These are phyloP conservation scores for Ceratina australensis DNA, from an alignment of 1,140 invertebrate genomes.

Conservation along the genomic window DNA sequence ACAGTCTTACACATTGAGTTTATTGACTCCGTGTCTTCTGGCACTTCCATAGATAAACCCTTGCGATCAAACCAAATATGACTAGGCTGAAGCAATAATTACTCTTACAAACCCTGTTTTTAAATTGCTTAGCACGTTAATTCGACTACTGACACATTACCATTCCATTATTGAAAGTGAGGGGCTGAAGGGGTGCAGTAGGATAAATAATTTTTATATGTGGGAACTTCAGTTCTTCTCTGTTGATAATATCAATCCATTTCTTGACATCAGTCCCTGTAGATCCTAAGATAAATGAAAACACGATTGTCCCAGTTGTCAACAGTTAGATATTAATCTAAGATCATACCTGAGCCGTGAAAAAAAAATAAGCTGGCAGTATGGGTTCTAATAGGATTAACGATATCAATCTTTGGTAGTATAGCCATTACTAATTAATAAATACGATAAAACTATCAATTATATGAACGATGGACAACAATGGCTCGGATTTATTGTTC, in stretches of 20 bases:
- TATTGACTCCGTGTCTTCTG: conserved; percentile 83
- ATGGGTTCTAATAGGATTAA: conserved; percentile 72
- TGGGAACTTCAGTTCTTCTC: conserved; percentile 82
- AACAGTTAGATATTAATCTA: not conserved
- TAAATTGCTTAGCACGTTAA: not conserved
- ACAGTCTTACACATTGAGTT: conserved; percentile 80
- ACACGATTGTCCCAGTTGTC: no score
- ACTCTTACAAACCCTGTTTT: not conserved
- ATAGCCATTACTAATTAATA: conserved; percentile 12
- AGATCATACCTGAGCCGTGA: conserved; percentile 82
- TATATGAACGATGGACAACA: no score
- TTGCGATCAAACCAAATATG: conserved; percentile 81
- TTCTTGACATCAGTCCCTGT: conserved; percentile 82
- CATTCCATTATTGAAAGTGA: conserved; percentile 82
- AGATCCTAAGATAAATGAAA: conserved; percentile 79
- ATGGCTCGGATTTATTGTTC: not conserved
- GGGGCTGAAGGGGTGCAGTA: conserved; percentile 84
- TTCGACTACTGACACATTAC: conserved; percentile 69
- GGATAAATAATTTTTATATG: conserved; percentile 87
- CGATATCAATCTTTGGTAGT: conserved; percentile 59
- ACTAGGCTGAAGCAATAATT: conserved; percentile 70
- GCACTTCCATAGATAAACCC: conserved; percentile 80
- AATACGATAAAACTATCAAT: not conserved
- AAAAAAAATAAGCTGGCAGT: conserved; percentile 82
- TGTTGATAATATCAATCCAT: conserved; percentile 83